phyloP scores from a whole-genome alignment of 2,797 vertebrate species.

The Molossus alvarezi region DNA sequence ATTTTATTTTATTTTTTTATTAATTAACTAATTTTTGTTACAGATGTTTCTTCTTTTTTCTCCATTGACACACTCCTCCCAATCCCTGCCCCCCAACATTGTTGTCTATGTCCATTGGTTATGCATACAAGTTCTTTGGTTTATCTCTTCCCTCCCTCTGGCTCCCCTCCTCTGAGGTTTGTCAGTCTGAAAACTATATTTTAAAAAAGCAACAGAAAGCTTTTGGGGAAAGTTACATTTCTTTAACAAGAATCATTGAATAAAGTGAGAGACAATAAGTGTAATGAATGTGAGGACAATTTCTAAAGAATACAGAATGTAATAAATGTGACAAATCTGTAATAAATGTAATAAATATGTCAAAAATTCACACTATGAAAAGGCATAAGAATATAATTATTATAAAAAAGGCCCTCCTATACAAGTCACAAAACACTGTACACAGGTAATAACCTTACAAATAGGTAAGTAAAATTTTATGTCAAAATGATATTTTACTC shows the following conservation, averaged over 20 bases:
- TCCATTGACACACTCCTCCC: too few relatives aligned
- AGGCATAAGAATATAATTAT: not conserved
- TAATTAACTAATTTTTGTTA: too few relatives aligned
- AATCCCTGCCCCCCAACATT: too few relatives aligned
- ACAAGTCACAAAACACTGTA: not conserved
- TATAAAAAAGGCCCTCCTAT: not conserved
- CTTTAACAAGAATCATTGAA: slow-evolving; percentile 31
- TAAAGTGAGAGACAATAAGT: slow-evolving; percentile 14
- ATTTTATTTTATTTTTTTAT: not conserved
- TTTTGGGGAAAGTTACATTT: slow-evolving; percentile 13
- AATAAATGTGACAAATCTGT: not conserved
- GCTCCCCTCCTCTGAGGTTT: too few relatives aligned
- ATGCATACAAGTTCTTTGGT: too few relatives aligned
- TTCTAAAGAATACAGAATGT: slow-evolving; percentile 30
- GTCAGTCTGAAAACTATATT: not conserved
- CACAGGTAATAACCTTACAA: not conserved
- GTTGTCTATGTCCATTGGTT: too few relatives aligned
- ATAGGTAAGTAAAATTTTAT: not conserved
- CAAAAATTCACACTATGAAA: not conserved
- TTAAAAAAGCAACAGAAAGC: slow-evolving; percentile 33
- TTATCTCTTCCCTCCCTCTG: too few relatives aligned
- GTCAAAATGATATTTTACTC: not conserved
- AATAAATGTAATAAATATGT: not conserved
- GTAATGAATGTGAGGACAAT: not conserved
- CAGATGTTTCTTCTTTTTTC: too few relatives aligned